These are phyloP conservation scores for Euleptes europaea DNA, from an alignment of 2,113 vertebrate species.

Conservation along the genomic window DNA sequence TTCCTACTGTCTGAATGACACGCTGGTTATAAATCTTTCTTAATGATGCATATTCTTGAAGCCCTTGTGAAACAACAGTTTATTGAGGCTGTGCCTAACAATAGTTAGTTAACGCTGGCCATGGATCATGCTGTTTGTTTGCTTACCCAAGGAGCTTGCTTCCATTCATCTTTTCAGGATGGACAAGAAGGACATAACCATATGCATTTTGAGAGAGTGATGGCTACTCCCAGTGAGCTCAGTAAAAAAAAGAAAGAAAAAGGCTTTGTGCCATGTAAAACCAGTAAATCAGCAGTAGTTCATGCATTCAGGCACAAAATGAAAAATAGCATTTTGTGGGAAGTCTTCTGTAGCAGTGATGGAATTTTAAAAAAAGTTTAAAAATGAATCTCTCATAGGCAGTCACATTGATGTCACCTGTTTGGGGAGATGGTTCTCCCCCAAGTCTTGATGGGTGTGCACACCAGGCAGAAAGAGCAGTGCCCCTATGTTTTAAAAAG, in stretches of 20 bases:
- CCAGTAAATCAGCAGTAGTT: constrained; percentile 38
- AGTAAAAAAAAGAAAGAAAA: constrained; percentile 73
- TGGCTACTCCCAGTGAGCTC: constrained; percentile 62
- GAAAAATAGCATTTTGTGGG: constrained; percentile 51
- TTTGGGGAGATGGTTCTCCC: neutral
- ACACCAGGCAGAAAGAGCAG: neutral
- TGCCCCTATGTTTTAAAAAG: neutral
- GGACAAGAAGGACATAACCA: constrained; percentile 70
- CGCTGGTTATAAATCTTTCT: constrained; percentile 29
- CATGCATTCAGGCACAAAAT: constrained; percentile 44
- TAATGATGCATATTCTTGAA: constrained; percentile 27
- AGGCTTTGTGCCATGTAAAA: constrained; percentile 60
- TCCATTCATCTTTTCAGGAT: constrained; percentile 58
- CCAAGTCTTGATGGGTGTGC: neutral
- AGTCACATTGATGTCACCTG: constrained; percentile 5
- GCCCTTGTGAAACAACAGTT: constrained; percentile 17
- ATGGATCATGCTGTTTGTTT: constrained; percentile 48
- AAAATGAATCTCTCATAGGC: constrained; percentile 17
- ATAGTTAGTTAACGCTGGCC: constrained; percentile 50
- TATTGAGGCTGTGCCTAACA: constrained; percentile 25
- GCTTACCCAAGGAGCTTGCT: constrained; percentile 58
- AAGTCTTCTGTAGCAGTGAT: constrained; percentile 28
- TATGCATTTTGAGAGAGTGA: constrained; percentile 66
- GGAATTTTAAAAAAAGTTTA: constrained; percentile 33
- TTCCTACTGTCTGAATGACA: constrained; percentile 11